phyloP scores from a whole-genome alignment of 92 coral and sea anemone genomes.

The Porites rus region DNA sequence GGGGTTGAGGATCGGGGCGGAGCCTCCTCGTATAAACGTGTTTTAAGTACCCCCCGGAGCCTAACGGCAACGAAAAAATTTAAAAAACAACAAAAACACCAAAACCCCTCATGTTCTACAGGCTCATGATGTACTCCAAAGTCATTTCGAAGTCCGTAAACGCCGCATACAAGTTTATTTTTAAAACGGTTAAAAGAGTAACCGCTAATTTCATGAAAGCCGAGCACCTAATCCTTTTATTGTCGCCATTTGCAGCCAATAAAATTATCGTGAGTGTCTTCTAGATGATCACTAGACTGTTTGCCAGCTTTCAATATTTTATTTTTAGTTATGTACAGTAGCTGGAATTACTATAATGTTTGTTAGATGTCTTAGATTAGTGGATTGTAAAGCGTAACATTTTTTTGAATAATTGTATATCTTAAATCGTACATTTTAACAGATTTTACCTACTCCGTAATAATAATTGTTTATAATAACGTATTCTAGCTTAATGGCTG shows the following conservation, averaged over 20 bases:
- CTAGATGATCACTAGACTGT: background rate
- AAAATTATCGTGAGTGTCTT: conserved; percentile 1
- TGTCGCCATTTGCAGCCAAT: background rate
- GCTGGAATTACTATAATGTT: background rate
- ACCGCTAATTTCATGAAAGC: background rate
- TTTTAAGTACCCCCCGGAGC: too few relatives aligned
- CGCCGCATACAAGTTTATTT: too few relatives aligned
- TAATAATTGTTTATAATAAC: background rate
- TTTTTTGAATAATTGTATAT: background rate
- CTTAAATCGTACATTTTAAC: background rate
- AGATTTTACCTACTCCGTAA: background rate
- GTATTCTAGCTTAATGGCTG: background rate
- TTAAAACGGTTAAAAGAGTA: too few relatives aligned
- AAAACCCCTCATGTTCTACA: too few relatives aligned
- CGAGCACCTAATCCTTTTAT: background rate
- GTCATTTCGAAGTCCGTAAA: too few relatives aligned
- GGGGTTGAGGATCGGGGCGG: too few relatives aligned
- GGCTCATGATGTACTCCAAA: too few relatives aligned
- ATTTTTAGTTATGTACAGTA: background rate
- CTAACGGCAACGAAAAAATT: too few relatives aligned
- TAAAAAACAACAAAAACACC: too few relatives aligned
- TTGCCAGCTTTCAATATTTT: background rate
- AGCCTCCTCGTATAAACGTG: too few relatives aligned
- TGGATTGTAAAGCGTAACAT: background rate
- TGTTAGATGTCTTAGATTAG: background rate